These are phyloP conservation scores for Solenopsis invicta DNA, from an alignment of 1,140 invertebrate species.

Conservation along the genomic window DNA sequence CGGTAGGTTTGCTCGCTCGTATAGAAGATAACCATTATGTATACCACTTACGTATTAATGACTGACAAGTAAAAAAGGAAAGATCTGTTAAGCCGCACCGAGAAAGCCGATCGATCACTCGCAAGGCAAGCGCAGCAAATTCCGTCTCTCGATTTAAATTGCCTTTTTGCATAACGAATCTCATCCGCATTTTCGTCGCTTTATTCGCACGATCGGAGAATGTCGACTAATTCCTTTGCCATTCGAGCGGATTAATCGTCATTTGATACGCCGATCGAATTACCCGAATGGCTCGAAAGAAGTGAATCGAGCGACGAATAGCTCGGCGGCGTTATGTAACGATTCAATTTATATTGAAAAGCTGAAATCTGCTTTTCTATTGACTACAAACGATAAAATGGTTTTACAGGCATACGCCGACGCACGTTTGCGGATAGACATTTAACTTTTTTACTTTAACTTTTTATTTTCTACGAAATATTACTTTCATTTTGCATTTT, in stretches of 20 bases:
- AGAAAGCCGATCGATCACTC: constrained; percentile 20
- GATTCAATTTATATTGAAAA: constrained; percentile 6
- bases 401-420: background rate
- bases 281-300: constrained; percentile 10
- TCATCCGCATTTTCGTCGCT: background rate
- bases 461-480: background rate
- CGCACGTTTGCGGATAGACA: background rate
- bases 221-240: constrained; percentile 23
- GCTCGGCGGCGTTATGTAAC: background rate
- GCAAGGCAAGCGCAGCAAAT: background rate
- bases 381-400: background rate
- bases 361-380: background rate
- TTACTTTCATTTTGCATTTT: too few species aligned
- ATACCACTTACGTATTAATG: background rate
- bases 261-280: constrained; percentile 33
- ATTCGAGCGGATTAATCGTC: constrained; percentile 37
- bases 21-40: background rate
- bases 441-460: background rate
- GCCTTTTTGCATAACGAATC: background rate
- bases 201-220: constrained; percentile 26
- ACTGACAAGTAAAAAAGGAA: too few species aligned
- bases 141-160: constrained; percentile 14
- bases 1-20: constrained; percentile 21
- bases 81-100: background rate
- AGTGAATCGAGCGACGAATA: constrained; percentile 14